Evolutionary conservation across 2,113 vertebrate species (phyloP).

Genomic region (Gasterosteus aculeatus): DNA sequence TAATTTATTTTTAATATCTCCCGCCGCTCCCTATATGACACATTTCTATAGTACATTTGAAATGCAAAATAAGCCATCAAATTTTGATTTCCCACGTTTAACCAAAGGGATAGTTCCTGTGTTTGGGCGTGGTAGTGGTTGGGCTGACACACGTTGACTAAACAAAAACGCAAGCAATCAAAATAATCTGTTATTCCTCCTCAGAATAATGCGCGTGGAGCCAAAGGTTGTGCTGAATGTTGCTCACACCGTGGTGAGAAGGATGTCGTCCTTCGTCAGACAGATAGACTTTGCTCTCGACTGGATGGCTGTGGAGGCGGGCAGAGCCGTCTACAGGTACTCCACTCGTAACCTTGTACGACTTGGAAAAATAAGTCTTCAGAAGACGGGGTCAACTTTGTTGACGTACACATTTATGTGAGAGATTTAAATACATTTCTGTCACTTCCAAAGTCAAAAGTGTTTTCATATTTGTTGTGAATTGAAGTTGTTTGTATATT

Average conservation of each 20-base stretch:
- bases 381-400: neutral
- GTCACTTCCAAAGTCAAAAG: neutral
- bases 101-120: neutral
- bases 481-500: slow-evolving; percentile 23
- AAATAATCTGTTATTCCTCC: neutral
- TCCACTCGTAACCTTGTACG: slow-evolving; percentile 5
- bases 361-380: neutral
- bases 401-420: neutral
- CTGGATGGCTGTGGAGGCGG: slow-evolving; percentile 98
- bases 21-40: neutral
- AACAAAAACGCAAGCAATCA: neutral
- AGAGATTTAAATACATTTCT: neutral
- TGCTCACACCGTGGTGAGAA: slow-evolving; percentile 90
- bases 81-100: neutral
- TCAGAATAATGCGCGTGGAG: slow-evolving; percentile 94
- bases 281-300: slow-evolving; percentile 97
- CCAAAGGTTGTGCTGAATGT: slow-evolving; percentile 89
- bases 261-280: slow-evolving; percentile 92
- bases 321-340: slow-evolving; percentile 93
- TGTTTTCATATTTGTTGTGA: slow-evolving; percentile 18
- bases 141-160: neutral
- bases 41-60: neutral
- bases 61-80: neutral
- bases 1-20: neutral
- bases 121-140: neutral